A percentile compares a stretch with the other conserved stretches of the same genome.
phyloP scores from a whole-genome alignment of 2,797 vertebrate genomes.

The Sciurus vulgaris region DNA sequence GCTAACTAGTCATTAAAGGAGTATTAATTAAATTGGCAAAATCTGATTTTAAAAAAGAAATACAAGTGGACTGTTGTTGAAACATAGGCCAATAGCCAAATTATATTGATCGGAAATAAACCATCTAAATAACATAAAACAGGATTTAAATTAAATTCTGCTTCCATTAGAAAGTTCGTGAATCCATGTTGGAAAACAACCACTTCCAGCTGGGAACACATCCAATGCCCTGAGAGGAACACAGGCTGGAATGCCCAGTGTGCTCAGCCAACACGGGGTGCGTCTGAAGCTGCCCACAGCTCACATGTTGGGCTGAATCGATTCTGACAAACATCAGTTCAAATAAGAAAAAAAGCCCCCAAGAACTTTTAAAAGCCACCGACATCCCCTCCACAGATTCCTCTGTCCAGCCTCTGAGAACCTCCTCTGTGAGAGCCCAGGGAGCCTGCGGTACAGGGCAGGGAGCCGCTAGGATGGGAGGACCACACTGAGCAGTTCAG shows the following conservation, averaged over 20 bases:
- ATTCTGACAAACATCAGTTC: constrained; percentile 52
- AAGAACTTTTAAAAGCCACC: constrained; percentile 38
- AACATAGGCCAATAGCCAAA: constrained; percentile 43
- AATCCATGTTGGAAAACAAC: constrained; percentile 69
- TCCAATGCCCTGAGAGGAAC: constrained; percentile 49
- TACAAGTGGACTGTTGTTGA: constrained; percentile 30
- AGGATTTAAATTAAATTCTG: constrained; percentile 63
- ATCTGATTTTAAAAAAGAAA: constrained; percentile 45
- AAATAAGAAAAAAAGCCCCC: constrained; percentile 49
- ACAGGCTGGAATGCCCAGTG: not conserved
- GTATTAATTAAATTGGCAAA: constrained; percentile 47
- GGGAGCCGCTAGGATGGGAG: not conserved
- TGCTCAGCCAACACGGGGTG: constrained; percentile 32
- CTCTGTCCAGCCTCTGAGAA: not conserved
- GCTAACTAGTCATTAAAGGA: not conserved
- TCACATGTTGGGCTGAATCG: constrained; percentile 29
- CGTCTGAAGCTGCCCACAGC: not conserved
- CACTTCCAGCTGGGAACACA: constrained; percentile 59
- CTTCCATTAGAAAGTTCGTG: constrained; percentile 63
- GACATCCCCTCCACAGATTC: not conserved
- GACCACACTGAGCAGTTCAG: not conserved
- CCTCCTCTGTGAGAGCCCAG: not conserved
- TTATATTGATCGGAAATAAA: constrained; percentile 49
- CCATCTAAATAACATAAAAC: constrained; percentile 48
- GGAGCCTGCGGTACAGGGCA: rapidly evolving